A percentile compares a stretch with the other conserved stretches of the same genome.
phyloP scores from a whole-genome alignment of 2,797 vertebrate genomes.

The Eidolon dupreanum region DNA sequence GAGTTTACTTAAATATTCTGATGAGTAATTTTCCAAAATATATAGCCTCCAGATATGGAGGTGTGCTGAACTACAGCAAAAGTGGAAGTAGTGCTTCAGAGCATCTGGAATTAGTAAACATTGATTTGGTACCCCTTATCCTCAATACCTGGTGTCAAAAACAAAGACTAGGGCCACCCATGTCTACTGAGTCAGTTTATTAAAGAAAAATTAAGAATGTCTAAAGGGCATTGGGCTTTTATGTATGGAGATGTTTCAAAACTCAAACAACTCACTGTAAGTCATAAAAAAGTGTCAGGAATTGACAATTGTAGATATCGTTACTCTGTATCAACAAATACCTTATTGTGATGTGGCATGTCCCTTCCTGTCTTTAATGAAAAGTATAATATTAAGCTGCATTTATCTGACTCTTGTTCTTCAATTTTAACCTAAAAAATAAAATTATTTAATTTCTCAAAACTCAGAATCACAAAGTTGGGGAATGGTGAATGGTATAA shows the following conservation, averaged over 20 bases:
- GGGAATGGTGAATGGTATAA: background rate
- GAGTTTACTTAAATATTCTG: conserved; percentile 12
- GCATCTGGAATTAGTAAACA: background rate
- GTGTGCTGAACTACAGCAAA: background rate
- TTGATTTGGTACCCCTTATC: background rate
- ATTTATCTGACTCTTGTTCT: background rate
- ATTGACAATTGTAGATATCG: background rate
- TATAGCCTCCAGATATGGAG: background rate
- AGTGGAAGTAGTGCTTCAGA: background rate
- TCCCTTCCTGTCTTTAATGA: conserved; percentile 5
- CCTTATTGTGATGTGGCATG: background rate
- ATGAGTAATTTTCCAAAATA: background rate
- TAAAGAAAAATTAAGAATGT: background rate
- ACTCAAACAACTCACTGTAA: background rate
- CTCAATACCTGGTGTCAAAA: background rate
- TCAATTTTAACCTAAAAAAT: conserved; percentile 11
- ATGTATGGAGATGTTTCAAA: conserved; percentile 44
- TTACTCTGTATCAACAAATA: background rate
- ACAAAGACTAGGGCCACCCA: background rate
- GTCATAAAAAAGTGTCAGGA: background rate
- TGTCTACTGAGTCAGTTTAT: background rate
- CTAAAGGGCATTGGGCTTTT: conserved; percentile 18
- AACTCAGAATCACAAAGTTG: background rate
- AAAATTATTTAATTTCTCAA: background rate
- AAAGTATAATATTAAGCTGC: background rate